Percentiles rank a stretch among this genome's conserved stretches.
Evolutionary conservation across 2,113 vertebrate genomes (phyloP).

Genomic region (Oxyruncus cristatus): DNA sequence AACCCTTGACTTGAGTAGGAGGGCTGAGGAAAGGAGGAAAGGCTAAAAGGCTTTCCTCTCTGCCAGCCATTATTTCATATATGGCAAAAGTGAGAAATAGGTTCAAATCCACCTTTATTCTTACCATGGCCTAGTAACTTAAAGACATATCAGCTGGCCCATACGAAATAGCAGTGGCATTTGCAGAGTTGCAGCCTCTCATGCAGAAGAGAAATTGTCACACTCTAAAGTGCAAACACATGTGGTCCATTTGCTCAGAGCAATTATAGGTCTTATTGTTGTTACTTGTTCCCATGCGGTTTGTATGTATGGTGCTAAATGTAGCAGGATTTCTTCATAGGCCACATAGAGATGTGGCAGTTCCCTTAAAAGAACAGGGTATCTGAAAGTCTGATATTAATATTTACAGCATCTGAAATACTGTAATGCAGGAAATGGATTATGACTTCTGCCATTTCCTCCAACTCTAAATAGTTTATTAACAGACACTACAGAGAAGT

Average conservation of each 20-base stretch:
- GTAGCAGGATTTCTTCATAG: not conserved
- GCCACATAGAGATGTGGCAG: accelerated
- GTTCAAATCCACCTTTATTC: not conserved
- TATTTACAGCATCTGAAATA: not conserved
- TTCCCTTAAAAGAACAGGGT: not conserved
- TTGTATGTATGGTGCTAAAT: not conserved
- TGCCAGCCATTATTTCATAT: not conserved
- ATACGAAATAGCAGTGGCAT: not conserved
- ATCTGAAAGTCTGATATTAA: not conserved
- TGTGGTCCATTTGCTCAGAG: not conserved
- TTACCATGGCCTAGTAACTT: not conserved
- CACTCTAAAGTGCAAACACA: not conserved
- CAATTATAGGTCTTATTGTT: not conserved
- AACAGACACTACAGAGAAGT: not conserved
- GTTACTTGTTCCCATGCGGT: not conserved
- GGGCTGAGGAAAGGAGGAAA: not conserved
- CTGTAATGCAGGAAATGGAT: not conserved
- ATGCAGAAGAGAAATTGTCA: not conserved
- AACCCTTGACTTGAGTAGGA: not conserved
- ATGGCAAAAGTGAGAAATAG: not conserved
- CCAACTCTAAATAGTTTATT: not conserved
- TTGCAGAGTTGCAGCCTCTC: not conserved
- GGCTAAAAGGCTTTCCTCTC: not conserved
- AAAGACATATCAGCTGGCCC: not conserved
- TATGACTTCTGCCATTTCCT: not conserved